Conservation (phyloP, 35 echinoderm and acorn worm genomes). For the Apostichopus japonicus region DNA sequence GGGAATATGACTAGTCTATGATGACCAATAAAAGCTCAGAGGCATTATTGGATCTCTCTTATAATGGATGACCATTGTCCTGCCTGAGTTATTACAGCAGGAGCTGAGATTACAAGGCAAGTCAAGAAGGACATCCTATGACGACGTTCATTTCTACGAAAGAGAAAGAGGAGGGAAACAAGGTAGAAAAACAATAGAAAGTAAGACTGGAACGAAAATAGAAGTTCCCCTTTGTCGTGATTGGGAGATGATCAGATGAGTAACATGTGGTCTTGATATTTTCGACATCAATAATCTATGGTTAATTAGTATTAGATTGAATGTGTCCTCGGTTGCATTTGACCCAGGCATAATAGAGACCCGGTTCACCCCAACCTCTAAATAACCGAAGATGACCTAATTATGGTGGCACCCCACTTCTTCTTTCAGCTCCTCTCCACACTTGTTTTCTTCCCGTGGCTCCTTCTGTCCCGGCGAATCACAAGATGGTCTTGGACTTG, state of each 20-base stretch:
- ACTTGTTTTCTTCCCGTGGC: not conserved
- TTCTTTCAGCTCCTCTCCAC: not conserved
- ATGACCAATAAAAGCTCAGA: not conserved
- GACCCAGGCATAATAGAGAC: not conserved
- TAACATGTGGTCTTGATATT: slow-evolving; percentile 1
- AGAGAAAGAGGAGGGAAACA: not conserved
- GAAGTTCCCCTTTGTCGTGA: not conserved
- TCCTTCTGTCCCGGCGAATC: not conserved
- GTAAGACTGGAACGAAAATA: not conserved
- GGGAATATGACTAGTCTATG: not conserved
- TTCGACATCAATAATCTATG: not conserved
- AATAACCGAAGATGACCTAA: slow-evolving; percentile 18
- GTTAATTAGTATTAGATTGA: not conserved
- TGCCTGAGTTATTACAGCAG: not conserved
- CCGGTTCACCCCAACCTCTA: not conserved
- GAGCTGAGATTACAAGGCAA: no score
- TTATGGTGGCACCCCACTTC: slow-evolving; percentile 32
- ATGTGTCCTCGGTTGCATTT: not conserved
- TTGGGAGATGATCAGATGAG: not conserved
- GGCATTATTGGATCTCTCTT: not conserved
- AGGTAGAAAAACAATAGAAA: not conserved
- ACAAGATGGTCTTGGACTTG: not conserved
- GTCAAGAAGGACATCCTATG: no score
- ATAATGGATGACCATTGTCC: not conserved
- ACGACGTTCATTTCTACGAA: not conserved